Base-by-base conservation (phyloP, 2,797 vertebrate genomes). In the Tragopan temminckii region DNA sequence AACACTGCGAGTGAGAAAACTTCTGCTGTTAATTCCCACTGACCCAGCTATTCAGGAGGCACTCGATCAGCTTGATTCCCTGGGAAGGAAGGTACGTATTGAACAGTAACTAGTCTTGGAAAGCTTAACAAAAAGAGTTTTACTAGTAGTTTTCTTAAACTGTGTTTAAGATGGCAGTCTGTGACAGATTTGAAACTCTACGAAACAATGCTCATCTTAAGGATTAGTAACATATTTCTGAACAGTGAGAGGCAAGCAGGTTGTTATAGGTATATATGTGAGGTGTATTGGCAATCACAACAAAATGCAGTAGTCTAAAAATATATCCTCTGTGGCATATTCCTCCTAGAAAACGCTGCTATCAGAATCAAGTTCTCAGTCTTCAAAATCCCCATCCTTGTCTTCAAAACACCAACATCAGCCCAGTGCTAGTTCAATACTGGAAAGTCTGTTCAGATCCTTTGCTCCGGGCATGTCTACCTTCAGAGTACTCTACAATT, bases 391-490 rank as follows among this genome's bases (percentile, higher is more conserved):
- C 59, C 99, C 99, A 0, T 99, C 99, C 29, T 97, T 99, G 64
- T 98, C 98, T 74, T 98, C 99, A 80, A 99, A 99, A 95, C 99
- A 99, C 84, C 99, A 99, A 96, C 99, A 99, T 95, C 99, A 99
- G 93, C 99, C 99, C 46, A 99, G 99, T 29, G 99, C 99, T n/a
- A 98, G 99, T 11, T 99, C 99, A 50, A 99, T 99, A 95, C 82
- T 99, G 83, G 99, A 99, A 98, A 98, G 99, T 31, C 98, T 99
- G 48, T 99, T 99, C 95, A 98, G 99, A 64, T 99, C 99, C 33
- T 99, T 99, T 21, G 99, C 99, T 33, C 99, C 99, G 2, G 99
- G 99, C 96, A 99, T 99, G 99, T 99, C 99, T 66, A 99, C 99
- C 19, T 99, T 99, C 96, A 98, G 99, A 98, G 99, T 99, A 40